A percentile compares a stretch with the other conserved stretches of the same genome.
These are phyloP conservation scores for Panagrolaimus sp. DNA, from an alignment of 1,140 invertebrate genomes.

Conservation along the genomic window DNA sequence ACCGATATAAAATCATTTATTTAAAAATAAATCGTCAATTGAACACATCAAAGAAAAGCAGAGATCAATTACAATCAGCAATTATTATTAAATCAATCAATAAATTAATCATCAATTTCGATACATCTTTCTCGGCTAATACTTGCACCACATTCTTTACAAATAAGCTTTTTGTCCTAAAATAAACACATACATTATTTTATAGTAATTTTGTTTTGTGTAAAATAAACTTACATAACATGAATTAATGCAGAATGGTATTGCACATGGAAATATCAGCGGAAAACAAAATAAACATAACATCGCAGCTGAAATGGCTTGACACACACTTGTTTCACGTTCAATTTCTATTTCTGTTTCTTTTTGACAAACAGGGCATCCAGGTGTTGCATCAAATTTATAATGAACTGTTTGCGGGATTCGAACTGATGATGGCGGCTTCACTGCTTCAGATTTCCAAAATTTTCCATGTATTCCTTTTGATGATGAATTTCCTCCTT, in stretches of 20 bases:
- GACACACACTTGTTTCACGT: background rate
- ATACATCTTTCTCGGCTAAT: background rate
- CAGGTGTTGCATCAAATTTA: background rate
- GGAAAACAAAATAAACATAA: constrained; percentile 6
- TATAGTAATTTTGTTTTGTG: no score
- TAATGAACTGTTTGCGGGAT: no score
- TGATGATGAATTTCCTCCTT: no score
- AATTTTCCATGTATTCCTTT: no score
- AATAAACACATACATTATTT: background rate
- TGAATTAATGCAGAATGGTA: background rate
- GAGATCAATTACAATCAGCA: background rate
- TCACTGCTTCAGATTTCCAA: no score
- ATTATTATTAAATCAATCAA: no score
- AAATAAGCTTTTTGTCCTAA: constrained; percentile 9
- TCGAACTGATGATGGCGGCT: no score
- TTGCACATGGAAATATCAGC: background rate
- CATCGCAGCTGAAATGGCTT: background rate
- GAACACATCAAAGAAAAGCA: background rate
- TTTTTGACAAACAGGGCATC: constrained; percentile 5
- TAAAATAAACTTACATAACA: constrained; percentile 9
- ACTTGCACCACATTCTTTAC: background rate
- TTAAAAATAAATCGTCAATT: background rate
- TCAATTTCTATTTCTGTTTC: background rate
- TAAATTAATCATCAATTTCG: background rate
- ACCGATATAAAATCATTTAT: background rate